Percentiles rank a stretch among this genome's conserved stretches.
phyloP scores from a whole-genome alignment of 1,140 invertebrate species.

The Zaprionus kolodkinae region DNA sequence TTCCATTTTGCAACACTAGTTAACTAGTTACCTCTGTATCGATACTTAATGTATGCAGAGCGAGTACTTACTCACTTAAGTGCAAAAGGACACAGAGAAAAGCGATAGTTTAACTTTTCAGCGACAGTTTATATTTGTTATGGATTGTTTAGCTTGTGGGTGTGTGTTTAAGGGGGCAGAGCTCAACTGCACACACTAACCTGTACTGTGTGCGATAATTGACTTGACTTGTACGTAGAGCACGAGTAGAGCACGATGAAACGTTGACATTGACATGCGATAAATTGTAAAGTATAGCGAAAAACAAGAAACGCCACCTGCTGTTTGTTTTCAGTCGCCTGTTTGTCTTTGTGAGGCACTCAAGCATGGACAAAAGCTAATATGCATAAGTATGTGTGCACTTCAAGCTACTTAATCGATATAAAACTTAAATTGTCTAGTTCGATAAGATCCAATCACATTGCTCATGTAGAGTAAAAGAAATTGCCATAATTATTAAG shows the following conservation, averaged over 20 bases:
- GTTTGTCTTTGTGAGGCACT: neutral
- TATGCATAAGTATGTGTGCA: slow-evolving; percentile 2
- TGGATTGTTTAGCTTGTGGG: neutral
- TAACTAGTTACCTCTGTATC: neutral
- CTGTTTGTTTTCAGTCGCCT: slow-evolving; percentile 1
- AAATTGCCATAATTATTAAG: slow-evolving; percentile 6
- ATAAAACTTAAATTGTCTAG: neutral
- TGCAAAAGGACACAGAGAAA: neutral
- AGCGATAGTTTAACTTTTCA: slow-evolving; percentile 2
- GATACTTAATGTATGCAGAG: neutral
- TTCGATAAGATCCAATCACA: neutral
- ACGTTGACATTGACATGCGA: neutral
- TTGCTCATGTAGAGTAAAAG: neutral
- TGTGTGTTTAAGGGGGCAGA: neutral
- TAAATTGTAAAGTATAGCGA: slow-evolving; percentile 6
- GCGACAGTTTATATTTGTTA: neutral
- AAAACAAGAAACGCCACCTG: neutral
- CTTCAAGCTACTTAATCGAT: neutral
- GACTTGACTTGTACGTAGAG: neutral
- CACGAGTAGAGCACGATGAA: neutral
- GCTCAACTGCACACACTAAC: neutral
- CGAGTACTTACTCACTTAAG: neutral
- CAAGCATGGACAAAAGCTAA: neutral
- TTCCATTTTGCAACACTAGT: neutral
- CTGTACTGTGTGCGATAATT: neutral